Conservation (phyloP, 2,888 invertebrate species). For the Lycocerus yunnanus region DNA sequence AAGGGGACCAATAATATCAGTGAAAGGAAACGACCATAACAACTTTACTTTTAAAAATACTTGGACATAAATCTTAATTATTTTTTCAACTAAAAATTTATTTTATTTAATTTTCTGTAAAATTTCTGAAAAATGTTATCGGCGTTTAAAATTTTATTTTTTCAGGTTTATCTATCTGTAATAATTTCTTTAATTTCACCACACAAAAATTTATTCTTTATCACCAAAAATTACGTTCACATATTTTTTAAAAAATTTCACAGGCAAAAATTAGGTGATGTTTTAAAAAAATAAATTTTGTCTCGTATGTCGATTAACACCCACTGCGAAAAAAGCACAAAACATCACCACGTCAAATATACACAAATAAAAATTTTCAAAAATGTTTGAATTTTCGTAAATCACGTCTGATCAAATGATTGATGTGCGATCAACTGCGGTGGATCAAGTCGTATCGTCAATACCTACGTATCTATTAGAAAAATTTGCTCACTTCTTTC, state of each 20-base stretch:
- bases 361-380: not conserved
- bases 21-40: conserved; percentile 21
- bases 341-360: not conserved
- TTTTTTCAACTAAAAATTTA: not conserved
- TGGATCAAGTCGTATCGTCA: not conserved
- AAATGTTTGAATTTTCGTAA: not conserved
- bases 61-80: not conserved
- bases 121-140: too few species aligned
- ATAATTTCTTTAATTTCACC: not conserved
- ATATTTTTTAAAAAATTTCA: not conserved
- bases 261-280: too few species aligned
- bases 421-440: not conserved
- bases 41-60: not conserved
- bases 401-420: not conserved
- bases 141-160: too few species aligned
- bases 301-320: too few species aligned
- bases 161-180: not conserved
- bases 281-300: too few species aligned
- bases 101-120: too few species aligned
- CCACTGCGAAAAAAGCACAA: not conserved
- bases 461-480: not conserved
- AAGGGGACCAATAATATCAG: conserved; percentile 31
- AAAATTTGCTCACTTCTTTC: conserved; percentile 4
- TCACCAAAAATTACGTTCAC: not conserved
- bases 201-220: not conserved